phyloP scores from a whole-genome alignment of 2,888 invertebrate genomes.

The Thera britannica region DNA sequence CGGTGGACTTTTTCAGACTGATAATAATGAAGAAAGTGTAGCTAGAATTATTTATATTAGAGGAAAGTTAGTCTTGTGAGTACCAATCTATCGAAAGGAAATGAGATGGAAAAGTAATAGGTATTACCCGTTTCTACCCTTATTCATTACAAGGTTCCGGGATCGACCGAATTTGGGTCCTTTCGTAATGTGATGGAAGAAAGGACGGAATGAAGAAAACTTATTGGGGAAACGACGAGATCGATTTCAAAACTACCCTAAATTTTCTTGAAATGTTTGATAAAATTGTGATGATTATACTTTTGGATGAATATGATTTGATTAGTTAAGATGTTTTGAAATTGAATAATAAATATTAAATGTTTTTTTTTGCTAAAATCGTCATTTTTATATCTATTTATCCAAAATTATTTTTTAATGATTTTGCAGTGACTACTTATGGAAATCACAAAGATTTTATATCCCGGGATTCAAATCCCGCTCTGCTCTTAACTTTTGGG shows the following conservation, averaged over 20 bases:
- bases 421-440: no score
- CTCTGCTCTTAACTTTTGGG: no score
- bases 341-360: no score
- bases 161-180: conserved; percentile 24
- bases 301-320: no score
- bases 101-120: conserved; percentile 35
- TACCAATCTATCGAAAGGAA: conserved; percentile 28
- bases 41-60: conserved; percentile 6
- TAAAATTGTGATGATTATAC: not conserved
- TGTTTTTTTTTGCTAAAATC: no score
- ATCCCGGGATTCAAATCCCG: no score
- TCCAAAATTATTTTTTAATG: no score
- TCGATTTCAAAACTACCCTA: conserved; percentile 8
- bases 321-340: no score
- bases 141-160: conserved; percentile 34
- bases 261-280: not conserved
- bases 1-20: no score
- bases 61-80: conserved; percentile 5
- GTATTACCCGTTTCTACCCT: conserved; percentile 29
- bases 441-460: no score
- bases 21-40: not conserved
- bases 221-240: conserved; percentile 16
- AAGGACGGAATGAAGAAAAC: conserved; percentile 25
- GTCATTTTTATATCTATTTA: no score
- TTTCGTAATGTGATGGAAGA: conserved; percentile 31